These are phyloP conservation scores for Mesitornis unicolor DNA, from an alignment of 2,113 vertebrate species.

Conservation along the genomic window DNA sequence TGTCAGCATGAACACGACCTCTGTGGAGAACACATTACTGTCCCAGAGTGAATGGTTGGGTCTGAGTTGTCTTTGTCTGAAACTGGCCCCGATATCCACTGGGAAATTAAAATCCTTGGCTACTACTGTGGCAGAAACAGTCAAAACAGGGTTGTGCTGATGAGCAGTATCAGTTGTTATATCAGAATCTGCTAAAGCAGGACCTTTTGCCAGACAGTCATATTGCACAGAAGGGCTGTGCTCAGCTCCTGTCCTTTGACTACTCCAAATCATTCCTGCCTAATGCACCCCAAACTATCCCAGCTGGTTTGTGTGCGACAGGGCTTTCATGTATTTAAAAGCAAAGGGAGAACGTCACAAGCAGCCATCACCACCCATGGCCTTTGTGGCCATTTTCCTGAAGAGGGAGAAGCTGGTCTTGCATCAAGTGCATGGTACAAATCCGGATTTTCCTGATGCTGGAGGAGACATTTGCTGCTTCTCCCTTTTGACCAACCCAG, in stretches of 20 bases:
- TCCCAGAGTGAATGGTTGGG: background rate
- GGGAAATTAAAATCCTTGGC: background rate
- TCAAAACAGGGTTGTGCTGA: background rate
- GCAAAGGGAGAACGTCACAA: rapidly evolving
- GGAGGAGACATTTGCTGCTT: background rate
- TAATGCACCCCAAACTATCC: background rate
- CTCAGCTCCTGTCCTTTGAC: background rate
- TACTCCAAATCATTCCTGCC: background rate
- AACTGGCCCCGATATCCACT: background rate
- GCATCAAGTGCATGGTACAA: background rate
- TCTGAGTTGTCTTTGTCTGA: background rate
- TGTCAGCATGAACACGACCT: background rate
- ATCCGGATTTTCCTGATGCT: background rate
- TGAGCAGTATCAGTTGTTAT: background rate
- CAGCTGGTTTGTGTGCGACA: rapidly evolving
- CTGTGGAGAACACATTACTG: background rate
- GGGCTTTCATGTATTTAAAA: background rate
- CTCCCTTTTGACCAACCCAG: background rate
- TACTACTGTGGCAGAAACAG: background rate
- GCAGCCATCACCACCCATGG: rapidly evolving
- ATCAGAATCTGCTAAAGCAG: background rate
- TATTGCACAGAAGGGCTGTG: background rate
- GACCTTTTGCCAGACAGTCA: background rate
- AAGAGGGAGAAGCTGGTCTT: background rate
- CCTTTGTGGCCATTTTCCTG: background rate